Evolutionary conservation across 2,888 invertebrate genomes (phyloP).

Genomic region (Heliconius ismenius): DNA sequence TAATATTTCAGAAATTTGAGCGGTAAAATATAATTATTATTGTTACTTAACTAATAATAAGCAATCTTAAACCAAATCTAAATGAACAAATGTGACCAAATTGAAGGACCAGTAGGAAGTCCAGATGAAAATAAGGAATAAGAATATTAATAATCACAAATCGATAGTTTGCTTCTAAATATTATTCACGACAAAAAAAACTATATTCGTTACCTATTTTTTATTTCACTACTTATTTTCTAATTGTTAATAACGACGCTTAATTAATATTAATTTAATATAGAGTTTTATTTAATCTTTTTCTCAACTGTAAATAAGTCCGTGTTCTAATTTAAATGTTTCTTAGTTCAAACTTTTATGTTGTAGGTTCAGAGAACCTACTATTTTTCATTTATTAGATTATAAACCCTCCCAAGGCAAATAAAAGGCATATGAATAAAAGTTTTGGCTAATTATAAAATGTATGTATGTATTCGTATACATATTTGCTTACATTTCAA

Average conservation of each 20-base stretch:
- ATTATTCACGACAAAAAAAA: background rate
- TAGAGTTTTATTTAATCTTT: background rate
- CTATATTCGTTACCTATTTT: background rate
- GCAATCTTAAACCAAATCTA: background rate
- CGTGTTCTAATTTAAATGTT: background rate
- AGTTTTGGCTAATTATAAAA: background rate
- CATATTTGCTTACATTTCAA: background rate
- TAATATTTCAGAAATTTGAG: background rate
- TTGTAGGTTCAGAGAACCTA: background rate
- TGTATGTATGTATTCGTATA: background rate
- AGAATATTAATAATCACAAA: background rate
- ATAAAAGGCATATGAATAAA: background rate
- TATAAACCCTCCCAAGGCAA: background rate
- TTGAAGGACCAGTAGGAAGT: slow-evolving; percentile 11
- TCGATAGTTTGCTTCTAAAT: background rate
- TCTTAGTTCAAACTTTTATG: background rate
- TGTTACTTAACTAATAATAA: background rate
- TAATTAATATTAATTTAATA: background rate
- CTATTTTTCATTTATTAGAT: background rate
- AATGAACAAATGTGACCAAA: slow-evolving; percentile 21
- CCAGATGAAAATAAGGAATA: background rate
- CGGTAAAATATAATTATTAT: background rate
- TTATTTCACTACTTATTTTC: background rate
- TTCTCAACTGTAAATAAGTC: background rate
- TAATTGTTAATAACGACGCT: background rate